Evolutionary conservation across 2,888 invertebrate species (phyloP).

Genomic region (Macrostomum cliftonense): DNA sequence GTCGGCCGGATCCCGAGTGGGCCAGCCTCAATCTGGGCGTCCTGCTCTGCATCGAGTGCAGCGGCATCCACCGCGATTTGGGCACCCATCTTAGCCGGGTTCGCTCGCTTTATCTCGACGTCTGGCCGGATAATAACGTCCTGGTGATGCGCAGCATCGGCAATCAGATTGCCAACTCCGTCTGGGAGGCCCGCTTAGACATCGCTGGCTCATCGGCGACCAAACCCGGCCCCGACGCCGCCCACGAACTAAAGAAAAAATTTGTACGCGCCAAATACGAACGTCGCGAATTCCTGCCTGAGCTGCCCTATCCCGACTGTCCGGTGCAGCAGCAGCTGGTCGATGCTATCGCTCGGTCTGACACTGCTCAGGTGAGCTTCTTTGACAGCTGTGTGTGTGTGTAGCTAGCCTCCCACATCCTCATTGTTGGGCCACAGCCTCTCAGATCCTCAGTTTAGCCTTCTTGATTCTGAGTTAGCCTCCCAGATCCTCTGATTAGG

Average conservation of each 20-base stretch:
- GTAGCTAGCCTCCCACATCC: no score
- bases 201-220: no score
- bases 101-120: conserved; percentile 76
- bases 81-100: conserved; percentile 90
- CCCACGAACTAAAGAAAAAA: conserved; percentile 68
- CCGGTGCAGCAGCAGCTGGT: conserved; percentile 43
- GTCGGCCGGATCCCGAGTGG: conserved; percentile 71
- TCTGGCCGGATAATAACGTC: conserved; percentile 50
- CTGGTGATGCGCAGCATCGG: conserved; percentile 62
- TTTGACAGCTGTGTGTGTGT: no score
- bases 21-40: conserved; percentile 84
- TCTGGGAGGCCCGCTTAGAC: conserved; percentile 56
- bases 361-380: conserved; percentile 21
- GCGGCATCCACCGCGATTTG: conserved; percentile 80
- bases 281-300: conserved; percentile 61
- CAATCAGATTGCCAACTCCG: conserved; percentile 67
- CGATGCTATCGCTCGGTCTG: conserved; percentile 36
- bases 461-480: no score
- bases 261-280: conserved; percentile 91
- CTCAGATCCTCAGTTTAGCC: no score
- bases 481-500: no score
- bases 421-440: no score
- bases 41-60: conserved; percentile 88
- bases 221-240: conserved; percentile 4
- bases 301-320: conserved; percentile 44